Conservation (phyloP, 2,113 vertebrate genomes). For the Melanerpes formicivorus region DNA sequence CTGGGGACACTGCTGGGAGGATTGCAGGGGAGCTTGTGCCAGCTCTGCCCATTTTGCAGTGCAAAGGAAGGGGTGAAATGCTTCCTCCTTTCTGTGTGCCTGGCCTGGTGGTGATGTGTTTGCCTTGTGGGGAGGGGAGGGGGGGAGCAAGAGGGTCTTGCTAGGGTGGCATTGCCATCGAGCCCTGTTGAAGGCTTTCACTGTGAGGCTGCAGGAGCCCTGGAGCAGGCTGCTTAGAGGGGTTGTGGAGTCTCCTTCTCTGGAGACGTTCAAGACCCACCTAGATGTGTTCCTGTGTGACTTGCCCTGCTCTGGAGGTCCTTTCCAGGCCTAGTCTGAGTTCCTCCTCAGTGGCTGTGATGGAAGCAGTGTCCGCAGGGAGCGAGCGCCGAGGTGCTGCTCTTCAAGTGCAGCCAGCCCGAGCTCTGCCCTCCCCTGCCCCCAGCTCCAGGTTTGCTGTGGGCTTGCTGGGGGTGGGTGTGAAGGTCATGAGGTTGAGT, state of each 20-base stretch:
- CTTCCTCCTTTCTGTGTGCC: background rate
- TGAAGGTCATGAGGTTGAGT: background rate
- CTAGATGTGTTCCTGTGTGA: too few relatives aligned
- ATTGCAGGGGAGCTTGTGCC: background rate
- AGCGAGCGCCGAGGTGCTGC: background rate
- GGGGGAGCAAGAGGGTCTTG: background rate
- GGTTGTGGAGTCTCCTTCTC: too few relatives aligned
- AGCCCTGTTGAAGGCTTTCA: too few relatives aligned
- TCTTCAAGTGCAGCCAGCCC: background rate
- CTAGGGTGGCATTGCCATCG: background rate
- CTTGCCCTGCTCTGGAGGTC: too few relatives aligned
- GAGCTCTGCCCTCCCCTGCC: fast-evolving
- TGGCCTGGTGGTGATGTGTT: fast-evolving
- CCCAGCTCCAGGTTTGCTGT: background rate
- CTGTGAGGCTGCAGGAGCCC: too few relatives aligned
- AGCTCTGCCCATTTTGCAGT: fast-evolving
- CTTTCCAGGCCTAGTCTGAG: background rate
- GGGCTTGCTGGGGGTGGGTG: background rate
- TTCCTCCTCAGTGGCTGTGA: background rate
- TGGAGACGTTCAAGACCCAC: too few relatives aligned
- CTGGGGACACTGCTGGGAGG: background rate
- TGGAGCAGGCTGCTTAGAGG: too few relatives aligned
- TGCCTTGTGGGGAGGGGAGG: background rate
- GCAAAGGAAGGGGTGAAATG: background rate
- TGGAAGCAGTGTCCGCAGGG: background rate